These are phyloP conservation scores for Eilema sororculum DNA, from an alignment of 2,888 invertebrate genomes.

Conservation along the genomic window DNA sequence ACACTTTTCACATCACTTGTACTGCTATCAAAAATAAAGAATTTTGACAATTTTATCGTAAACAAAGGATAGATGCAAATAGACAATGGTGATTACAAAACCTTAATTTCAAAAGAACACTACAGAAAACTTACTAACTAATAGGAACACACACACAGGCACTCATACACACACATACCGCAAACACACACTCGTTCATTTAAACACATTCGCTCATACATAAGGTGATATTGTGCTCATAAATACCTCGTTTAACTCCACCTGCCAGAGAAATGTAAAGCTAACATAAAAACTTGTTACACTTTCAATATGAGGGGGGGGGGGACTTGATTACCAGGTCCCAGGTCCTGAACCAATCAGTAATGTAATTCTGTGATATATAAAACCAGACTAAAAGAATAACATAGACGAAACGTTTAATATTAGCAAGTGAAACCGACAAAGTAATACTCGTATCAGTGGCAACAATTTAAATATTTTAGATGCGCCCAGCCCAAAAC, in stretches of 20 bases:
- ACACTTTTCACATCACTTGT: not conserved
- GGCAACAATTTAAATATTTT: too few relatives aligned
- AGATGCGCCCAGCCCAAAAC: too few relatives aligned
- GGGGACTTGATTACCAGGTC: not conserved
- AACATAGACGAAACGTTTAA: too few relatives aligned
- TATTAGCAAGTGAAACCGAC: too few relatives aligned
- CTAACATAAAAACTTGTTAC: conserved; percentile 5
- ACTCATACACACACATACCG: not conserved
- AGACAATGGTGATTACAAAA: not conserved
- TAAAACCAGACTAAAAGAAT: too few relatives aligned
- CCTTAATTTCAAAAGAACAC: not conserved
- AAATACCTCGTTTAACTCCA: not conserved
- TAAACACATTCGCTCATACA: not conserved
- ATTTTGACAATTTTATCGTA: not conserved
- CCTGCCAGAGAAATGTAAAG: conserved; percentile 5
- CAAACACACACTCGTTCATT: not conserved
- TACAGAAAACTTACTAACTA: conserved; percentile 4
- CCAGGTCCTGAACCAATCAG: not conserved
- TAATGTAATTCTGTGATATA: too few relatives aligned
- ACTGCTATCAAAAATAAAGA: not conserved
- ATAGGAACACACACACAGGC: not conserved
- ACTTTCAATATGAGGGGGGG: conserved; percentile 29
- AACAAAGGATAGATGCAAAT: not conserved
- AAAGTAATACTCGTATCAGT: too few relatives aligned
- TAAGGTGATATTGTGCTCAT: not conserved